A percentile compares a stretch with the other conserved stretches of the same genome.
phyloP scores from a whole-genome alignment of 2,797 vertebrate species.

The Lepus oiostolus region DNA sequence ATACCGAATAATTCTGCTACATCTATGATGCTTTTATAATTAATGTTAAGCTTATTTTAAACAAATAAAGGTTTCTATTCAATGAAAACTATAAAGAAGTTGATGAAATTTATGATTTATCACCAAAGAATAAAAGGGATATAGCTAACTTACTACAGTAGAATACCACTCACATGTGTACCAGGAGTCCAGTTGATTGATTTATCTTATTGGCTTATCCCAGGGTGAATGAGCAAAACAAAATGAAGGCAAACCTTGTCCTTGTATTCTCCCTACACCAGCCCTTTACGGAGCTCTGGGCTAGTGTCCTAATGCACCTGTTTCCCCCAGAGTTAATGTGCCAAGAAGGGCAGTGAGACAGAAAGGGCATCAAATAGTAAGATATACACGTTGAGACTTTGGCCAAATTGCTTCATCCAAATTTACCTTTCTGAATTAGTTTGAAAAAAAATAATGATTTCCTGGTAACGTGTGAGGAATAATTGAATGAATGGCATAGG shows the following conservation, averaged over 20 bases:
- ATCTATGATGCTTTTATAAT: background rate
- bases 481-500: background rate
- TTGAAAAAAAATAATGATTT: background rate
- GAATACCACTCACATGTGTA: background rate
- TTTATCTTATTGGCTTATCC: background rate
- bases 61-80: background rate
- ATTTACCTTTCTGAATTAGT: background rate
- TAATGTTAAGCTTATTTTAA: constrained; percentile 14
- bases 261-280: background rate
- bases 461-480: background rate
- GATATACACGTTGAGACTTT: background rate
- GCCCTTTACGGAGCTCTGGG: background rate
- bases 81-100: background rate
- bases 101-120: background rate
- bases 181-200: too few relatives aligned
- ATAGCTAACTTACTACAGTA: background rate
- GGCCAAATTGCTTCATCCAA: background rate
- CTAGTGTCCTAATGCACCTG: accelerated
- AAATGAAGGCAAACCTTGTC: too few relatives aligned
- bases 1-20: background rate
- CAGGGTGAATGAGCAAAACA: background rate
- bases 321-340: background rate
- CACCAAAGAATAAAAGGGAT: background rate
- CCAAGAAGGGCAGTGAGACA: background rate
- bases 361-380: background rate